Conservation (phyloP, 2,113 vertebrate genomes). For the Chaetops frenatus region DNA sequence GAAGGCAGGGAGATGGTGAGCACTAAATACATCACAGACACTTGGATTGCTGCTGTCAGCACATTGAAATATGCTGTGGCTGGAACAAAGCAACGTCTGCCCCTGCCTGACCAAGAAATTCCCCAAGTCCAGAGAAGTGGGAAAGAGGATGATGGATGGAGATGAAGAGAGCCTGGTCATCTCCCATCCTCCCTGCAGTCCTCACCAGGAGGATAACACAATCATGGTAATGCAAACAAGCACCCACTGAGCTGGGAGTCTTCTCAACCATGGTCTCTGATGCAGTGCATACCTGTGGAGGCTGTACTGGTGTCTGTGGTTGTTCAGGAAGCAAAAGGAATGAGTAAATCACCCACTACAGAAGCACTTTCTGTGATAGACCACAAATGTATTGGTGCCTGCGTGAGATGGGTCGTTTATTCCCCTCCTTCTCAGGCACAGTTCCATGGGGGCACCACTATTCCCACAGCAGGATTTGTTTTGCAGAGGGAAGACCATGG, state of each 20-base stretch:
- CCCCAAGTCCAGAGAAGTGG: background rate
- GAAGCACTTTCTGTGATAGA: background rate
- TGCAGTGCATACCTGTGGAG: background rate
- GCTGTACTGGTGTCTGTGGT: background rate
- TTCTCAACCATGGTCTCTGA: accelerated
- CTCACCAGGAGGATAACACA: background rate
- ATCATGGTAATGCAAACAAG: background rate
- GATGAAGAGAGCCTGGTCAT: background rate
- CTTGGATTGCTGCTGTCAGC: accelerated
- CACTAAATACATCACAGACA: accelerated
- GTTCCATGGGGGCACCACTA: accelerated
- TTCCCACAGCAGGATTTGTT: background rate
- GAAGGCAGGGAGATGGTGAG: background rate
- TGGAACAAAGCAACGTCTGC: background rate
- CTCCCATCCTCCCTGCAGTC: background rate
- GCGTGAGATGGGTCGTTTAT: background rate
- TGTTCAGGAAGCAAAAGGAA: background rate
- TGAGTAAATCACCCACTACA: background rate
- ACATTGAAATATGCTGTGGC: accelerated
- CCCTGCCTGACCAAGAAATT: background rate
- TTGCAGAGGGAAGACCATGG: background rate
- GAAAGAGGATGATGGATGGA: background rate
- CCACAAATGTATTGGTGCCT: background rate
- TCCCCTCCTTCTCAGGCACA: accelerated
- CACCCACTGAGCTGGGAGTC: background rate